Conservation (phyloP, 2,113 vertebrate genomes). For the Syrrhaptes paradoxus region DNA sequence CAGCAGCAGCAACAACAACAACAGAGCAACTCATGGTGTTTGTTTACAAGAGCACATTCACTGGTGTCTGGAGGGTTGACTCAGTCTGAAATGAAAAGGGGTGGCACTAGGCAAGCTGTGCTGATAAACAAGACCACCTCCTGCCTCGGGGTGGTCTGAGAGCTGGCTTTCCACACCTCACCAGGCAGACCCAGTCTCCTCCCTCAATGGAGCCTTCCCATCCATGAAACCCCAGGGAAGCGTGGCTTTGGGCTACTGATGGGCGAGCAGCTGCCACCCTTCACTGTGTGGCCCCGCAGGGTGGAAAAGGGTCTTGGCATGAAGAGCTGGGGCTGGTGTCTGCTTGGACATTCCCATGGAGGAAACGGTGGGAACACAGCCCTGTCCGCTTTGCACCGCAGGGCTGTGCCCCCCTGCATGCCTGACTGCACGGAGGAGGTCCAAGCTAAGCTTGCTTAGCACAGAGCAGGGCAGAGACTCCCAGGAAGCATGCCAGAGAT, state of each 20-base stretch:
- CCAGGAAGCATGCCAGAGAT: neutral
- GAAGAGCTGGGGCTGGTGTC: neutral
- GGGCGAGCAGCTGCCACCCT: neutral
- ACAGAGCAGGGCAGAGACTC: neutral
- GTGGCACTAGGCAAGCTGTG: neutral
- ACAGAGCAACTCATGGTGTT: neutral
- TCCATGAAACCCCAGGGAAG: neutral
- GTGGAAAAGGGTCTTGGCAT: neutral
- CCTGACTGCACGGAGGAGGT: neutral
- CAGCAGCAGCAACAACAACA: neutral
- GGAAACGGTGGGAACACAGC: neutral
- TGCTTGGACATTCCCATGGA: neutral
- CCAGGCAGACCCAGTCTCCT: neutral
- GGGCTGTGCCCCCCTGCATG: neutral
- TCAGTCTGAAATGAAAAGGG: conserved; percentile 4
- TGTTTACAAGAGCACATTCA: conserved; percentile 25
- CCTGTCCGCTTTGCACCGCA: accelerated
- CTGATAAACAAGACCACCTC: conserved; percentile 9
- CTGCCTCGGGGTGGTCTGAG: accelerated
- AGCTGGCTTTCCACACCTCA: neutral
- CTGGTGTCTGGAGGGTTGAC: neutral
- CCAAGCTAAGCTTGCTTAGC: neutral
- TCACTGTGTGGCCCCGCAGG: neutral
- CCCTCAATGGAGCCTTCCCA: neutral
- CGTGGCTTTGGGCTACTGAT: neutral